Base-by-base conservation (phyloP, 92 coral and sea anemone genomes). In the Paramuricea clavata region DNA sequence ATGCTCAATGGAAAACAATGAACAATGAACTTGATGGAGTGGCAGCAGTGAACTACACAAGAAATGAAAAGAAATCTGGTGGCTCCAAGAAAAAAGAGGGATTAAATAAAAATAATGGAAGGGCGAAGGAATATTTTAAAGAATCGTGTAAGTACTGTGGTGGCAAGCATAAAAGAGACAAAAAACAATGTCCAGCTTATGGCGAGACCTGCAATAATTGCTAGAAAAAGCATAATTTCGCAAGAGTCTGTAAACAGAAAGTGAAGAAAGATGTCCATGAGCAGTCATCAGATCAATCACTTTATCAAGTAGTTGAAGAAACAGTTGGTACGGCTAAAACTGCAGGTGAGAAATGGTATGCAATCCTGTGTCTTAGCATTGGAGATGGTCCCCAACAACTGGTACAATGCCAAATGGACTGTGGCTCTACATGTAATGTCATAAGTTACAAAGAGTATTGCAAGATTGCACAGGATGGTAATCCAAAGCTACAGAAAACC, bases 351-450 rank as follows among this genome's bases (percentile, higher is more conserved):
- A 41, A 72, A 72, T 10, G 78, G 62, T 72, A 35, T 72, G 32
- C 26, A 41, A 41, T 28, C 13, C 78, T 31, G 49, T 6, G 44
- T 39, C 49, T 69, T 33, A 69, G 75, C 12, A 15, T 32, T 5
- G 22, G 75, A 69, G 49, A 17, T 69, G 75, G 75, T 7, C 44
- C 43, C 12, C 44, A 69, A 69, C 31, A 60, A 60, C 6, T 60
- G 68, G 78, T 39, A 17, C 54, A 23, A 35, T 72, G 78, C 31
- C 32, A 39, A 72, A 83, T 83, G 80, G 87, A 83, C 26, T 83
- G 87, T 70, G 87, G 87, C 5, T 83, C 81, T 10, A 83, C 89
- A 13, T 85, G 93, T 28, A 61, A 72, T 47, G 52, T 72, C 5
- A 43, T 72, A 28, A 72, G 78, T 30, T 39, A 19, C 32, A 49